Evolutionary conservation across 2,113 vertebrate species (phyloP), one percentile per base, ranked within the genome.

Genomic region (Eonycteris spelaea): DNA sequence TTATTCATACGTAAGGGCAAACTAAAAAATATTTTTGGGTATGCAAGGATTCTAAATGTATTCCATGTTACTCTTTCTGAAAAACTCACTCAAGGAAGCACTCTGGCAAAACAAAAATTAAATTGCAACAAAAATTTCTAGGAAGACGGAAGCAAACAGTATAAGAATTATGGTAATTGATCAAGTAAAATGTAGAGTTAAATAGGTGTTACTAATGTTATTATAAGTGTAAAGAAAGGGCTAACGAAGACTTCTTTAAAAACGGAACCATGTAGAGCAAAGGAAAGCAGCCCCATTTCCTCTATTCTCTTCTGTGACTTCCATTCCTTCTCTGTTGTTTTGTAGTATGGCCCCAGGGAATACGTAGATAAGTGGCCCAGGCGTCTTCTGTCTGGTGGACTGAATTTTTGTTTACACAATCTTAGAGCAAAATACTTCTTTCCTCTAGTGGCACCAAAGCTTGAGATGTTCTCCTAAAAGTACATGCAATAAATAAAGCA

Each of bases 81-180:
- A 94, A 91, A 95, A 78, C 40, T 53, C 45, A 88, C 2, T 71
- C 30, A 35, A 78, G 57, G 63, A 87, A 30, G 43, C 40, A 73
- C 33, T 75, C 24, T 8, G 63, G 78, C 26, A 75, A 91, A 91
- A 95, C 26, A 80, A 94, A 95, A 86, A 53, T 24, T 21, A 63
- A 75, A 88, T 26, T 33, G 1, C 16, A 93, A 80, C 21, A 90
- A 92, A 80, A 61, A 75, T 45, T 48, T 57, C 43, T 91, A 53
- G 57, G 74, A 80, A 89, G 33, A 75, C 9, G 15, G 28, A 86
- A 71, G 67, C 22, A 71, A 85, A 45, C 11, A 63, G 0, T 35
- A 4, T 21, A 74, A 68, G 43, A 85, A 79, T 85, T 33, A 30
- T 1, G 5, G 15, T 68, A 35, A 84, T 9, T 30, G 15, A 79